Percentiles rank a stretch among this genome's conserved stretches.
phyloP scores from a whole-genome alignment of 2,113 vertebrate species.

The Orycteropus afer region DNA sequence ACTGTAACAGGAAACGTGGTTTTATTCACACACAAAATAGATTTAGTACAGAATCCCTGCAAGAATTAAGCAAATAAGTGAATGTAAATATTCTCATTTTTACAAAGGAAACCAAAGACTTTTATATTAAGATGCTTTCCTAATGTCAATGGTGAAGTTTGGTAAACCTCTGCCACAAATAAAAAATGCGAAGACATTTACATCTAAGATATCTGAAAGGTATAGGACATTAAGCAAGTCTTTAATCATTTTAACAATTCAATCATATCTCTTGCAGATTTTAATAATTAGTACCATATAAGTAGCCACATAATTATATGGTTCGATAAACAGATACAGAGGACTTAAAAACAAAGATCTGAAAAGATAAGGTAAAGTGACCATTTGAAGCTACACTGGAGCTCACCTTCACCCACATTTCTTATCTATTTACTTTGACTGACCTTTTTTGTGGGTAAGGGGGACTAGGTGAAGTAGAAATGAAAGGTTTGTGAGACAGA shows the following conservation, averaged over 20 bases:
- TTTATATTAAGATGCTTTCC: conserved; percentile 5
- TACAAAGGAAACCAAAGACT: conserved; percentile 28
- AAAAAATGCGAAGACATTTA: conserved; percentile 31
- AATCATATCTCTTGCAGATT: background rate
- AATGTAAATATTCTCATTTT: conserved; percentile 45
- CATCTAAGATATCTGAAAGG: background rate
- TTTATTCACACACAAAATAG: conserved; percentile 50
- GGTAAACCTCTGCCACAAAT: conserved; percentile 1
- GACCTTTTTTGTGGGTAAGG: conserved; percentile 75
- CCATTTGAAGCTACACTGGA: background rate
- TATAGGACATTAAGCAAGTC: background rate
- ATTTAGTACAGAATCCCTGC: conserved; percentile 2
- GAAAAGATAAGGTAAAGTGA: conserved; percentile 53
- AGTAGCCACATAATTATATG: conserved; percentile 14
- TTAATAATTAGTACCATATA: background rate
- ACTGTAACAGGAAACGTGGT: background rate
- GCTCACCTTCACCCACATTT: conserved; percentile 36
- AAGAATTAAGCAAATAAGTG: conserved; percentile 11
- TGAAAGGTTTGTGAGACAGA: conserved; percentile 72
- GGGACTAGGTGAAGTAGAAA: conserved; percentile 73
- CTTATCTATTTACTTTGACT: conserved; percentile 70
- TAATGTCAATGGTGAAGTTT: background rate
- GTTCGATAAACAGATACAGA: conserved; percentile 17
- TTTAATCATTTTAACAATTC: conserved; percentile 37
- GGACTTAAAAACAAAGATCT: conserved; percentile 20